Evolutionary conservation across 2,888 invertebrate species (phyloP).

Genomic region (Drosophila peninsularis): DNA sequence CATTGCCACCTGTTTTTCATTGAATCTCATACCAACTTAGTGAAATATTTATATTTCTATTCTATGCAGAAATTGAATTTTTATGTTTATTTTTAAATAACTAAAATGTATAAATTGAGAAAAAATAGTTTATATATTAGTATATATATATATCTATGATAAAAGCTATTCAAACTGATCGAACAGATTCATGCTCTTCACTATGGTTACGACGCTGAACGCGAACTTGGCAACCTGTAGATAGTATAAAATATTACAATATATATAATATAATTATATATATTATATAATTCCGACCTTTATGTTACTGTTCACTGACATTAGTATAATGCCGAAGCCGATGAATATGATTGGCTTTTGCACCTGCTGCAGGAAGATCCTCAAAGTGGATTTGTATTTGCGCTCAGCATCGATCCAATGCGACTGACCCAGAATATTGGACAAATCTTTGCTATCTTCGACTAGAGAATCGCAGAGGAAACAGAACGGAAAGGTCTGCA

Average conservation of each 20-base stretch:
- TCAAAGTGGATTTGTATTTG: slow-evolving; percentile 41
- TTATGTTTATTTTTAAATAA: too few species aligned
- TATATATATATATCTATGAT: too few species aligned
- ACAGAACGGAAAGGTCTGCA: slow-evolving; percentile 56
- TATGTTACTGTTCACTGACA: slow-evolving; percentile 52
- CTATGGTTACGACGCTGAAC: slow-evolving; percentile 58
- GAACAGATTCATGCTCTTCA: slow-evolving; percentile 52
- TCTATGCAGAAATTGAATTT: too few species aligned
- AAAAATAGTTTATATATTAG: too few species aligned
- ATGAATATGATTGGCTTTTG: slow-evolving; percentile 45
- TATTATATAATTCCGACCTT: slow-evolving; percentile 29
- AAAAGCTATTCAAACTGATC: slow-evolving; percentile 11
- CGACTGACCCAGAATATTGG: slow-evolving; percentile 41
- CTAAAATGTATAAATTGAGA: too few species aligned
- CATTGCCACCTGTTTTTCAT: not conserved
- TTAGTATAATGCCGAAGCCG: slow-evolving; percentile 41
- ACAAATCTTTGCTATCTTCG: slow-evolving; percentile 31
- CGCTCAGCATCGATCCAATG: slow-evolving; percentile 55
- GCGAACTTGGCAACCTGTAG: slow-evolving; percentile 43
- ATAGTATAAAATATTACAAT: not conserved
- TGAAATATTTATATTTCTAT: not conserved
- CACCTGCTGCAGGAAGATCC: slow-evolving; percentile 40
- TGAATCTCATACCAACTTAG: not conserved
- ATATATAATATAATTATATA: too few species aligned
- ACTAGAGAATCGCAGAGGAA: slow-evolving; percentile 46